Base-by-base conservation (phyloP, 2,113 vertebrate species). In the Salvelinus alpinus region DNA sequence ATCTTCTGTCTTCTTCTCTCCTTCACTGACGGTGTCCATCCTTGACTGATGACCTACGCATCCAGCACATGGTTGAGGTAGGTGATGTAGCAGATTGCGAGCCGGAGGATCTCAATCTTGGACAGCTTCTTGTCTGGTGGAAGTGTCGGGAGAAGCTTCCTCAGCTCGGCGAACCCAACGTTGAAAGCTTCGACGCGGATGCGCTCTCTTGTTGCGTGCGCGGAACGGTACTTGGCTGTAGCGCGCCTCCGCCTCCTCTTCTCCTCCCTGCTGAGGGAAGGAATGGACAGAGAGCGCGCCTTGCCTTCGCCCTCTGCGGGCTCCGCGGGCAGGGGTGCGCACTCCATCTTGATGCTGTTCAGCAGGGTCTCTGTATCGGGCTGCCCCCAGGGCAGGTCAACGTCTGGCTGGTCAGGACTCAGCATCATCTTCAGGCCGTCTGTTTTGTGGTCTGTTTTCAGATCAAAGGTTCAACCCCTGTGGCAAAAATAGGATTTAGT, bases 21-120 rank as follows among this genome's bases (percentile, higher is more conserved):
- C 16, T 18, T 54, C 59, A 9, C n/a, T 62, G 59, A 62, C 16
- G 54, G 2, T 22, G 59, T 22, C 59, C 59, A 62, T 62, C 7
- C n/a, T 16, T 62, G 59, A 22, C 25, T 9, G 9, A 14, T 24
- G 25, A 13, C 51, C 86, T 93, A 95, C 62, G 94, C 92, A 82
- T 95, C 94, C 84, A 95, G 80, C 29, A 95, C 93, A 64, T 95
- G 93, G 80, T 93, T 91, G 57, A 95, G 93, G 84, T 95, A 95
- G 60, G 94, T 94, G 78, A 94, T 95, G 83, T 95, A 95, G 88
- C 94, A 93, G 66, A 95, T 94, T 3, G 94, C 94, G 1, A 95
- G 87, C 20, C 92, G 86, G 18, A 94, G 91, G 78, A 94, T 94
- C 85, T 95, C 94, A 27, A 94, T 95, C 86, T 95, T 95, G 71